A percentile compares a stretch with the other conserved stretches of the same genome.
These are phyloP conservation scores for Sesamia nonagrioides DNA, from an alignment of 1,140 invertebrate species.

Conservation along the genomic window DNA sequence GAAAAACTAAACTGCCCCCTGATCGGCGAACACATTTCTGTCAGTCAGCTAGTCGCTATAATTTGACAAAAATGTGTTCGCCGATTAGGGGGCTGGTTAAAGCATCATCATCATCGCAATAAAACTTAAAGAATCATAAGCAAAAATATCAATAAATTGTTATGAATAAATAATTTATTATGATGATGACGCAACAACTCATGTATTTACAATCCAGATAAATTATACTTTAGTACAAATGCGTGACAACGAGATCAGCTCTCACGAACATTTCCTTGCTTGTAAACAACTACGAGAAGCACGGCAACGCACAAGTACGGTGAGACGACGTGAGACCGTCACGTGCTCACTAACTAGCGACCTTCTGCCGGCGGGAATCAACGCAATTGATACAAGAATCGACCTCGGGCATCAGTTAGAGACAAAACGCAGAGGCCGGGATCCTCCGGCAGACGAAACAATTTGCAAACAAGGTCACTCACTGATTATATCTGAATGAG, in stretches of 20 bases:
- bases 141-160: too few species aligned
- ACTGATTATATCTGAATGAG: constrained; percentile 16
- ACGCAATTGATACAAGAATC: constrained; percentile 24
- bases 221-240: not conserved
- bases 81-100: too few species aligned
- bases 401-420: constrained; percentile 22
- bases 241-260: not conserved
- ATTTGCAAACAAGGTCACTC: constrained; percentile 19
- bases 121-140: too few species aligned
- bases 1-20: too few species aligned
- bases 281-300: constrained; percentile 4
- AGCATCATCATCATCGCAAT: not conserved
- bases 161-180: not conserved
- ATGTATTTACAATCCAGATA: constrained; percentile 3
- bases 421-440: constrained; percentile 2
- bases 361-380: constrained; percentile 3
- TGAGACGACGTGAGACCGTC: not conserved
- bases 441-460: constrained; percentile 28
- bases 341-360: not conserved
- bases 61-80: too few species aligned
- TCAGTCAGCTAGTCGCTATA: too few species aligned
- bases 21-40: too few species aligned
- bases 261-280: constrained; percentile 22
- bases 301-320: not conserved
- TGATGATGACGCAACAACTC: not conserved